phyloP scores from a whole-genome alignment of 92 coral and sea anemone genomes.

The Phenganax subtilis region DNA sequence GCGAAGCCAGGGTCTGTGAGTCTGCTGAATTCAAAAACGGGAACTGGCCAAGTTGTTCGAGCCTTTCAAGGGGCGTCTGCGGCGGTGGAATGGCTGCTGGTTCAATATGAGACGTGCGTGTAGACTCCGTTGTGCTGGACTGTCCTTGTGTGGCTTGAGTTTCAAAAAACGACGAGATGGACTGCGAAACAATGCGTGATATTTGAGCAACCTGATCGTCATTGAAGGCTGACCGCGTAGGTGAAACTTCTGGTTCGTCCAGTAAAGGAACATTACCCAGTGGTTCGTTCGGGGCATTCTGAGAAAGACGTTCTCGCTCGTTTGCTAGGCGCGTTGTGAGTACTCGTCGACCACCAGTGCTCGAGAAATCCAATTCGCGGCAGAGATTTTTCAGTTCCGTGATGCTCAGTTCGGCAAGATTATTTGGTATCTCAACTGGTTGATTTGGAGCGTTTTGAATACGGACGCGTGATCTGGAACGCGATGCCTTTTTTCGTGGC shows the following conservation, averaged over 20 bases:
- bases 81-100: too few relatives aligned
- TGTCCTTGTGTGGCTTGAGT: too few relatives aligned
- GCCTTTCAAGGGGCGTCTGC: too few relatives aligned
- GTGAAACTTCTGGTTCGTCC: conserved; percentile 1
- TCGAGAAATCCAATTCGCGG: not conserved
- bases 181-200: too few relatives aligned
- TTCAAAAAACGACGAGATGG: too few relatives aligned
- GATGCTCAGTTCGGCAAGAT: conserved; percentile 13
- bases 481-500: too few relatives aligned
- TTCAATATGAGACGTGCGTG: too few relatives aligned
- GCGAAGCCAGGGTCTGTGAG: not conserved
- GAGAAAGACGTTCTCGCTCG: not conserved
- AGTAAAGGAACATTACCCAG: not conserved
- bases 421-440: not conserved
- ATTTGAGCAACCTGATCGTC: too few relatives aligned
- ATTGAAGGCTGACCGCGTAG: not conserved
- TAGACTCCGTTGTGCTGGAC: too few relatives aligned
- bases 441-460: too few relatives aligned
- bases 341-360: conserved; percentile 8
- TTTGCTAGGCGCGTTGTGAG: not conserved
- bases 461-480: too few relatives aligned
- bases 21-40: not conserved
- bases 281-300: not conserved
- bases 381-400: conserved; percentile 22
- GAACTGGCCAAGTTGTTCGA: not conserved